Evolutionary conservation across 2,113 vertebrate genomes (phyloP).

Genomic region (Thinocorus orbignyianus): DNA sequence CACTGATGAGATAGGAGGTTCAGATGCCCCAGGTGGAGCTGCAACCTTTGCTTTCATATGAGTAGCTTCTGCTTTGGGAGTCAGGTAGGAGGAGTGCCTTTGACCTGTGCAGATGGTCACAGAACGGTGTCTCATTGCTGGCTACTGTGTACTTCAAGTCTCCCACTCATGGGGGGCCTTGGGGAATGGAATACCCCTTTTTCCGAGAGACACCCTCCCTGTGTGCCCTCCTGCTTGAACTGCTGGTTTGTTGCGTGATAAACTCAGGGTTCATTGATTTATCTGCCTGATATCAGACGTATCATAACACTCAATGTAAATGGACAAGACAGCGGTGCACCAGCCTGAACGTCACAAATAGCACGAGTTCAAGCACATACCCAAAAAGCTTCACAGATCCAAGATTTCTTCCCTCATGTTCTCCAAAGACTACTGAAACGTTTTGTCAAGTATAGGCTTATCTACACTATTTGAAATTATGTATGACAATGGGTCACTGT

Average conservation of each 20-base stretch:
- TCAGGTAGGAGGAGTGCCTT: background rate
- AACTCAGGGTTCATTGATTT: background rate
- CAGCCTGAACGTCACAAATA: background rate
- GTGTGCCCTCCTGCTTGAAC: background rate
- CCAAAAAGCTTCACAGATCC: background rate
- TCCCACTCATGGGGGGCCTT: background rate
- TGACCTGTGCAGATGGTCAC: background rate
- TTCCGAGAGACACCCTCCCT: background rate
- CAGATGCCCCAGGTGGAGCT: background rate
- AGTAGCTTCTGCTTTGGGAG: background rate
- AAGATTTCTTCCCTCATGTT: background rate
- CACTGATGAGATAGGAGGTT: background rate
- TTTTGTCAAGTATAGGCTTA: background rate
- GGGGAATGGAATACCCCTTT: background rate
- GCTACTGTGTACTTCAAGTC: background rate
- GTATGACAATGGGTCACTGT: background rate
- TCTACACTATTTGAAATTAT: background rate
- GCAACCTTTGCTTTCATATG: background rate
- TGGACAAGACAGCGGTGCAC: background rate
- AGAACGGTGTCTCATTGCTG: background rate
- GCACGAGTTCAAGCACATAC: background rate
- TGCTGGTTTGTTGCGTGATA: background rate
- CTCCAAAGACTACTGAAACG: background rate
- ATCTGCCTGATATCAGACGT: background rate
- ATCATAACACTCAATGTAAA: background rate